Base-by-base conservation (phyloP, 2,888 invertebrate species). In the Sycophila texana region DNA sequence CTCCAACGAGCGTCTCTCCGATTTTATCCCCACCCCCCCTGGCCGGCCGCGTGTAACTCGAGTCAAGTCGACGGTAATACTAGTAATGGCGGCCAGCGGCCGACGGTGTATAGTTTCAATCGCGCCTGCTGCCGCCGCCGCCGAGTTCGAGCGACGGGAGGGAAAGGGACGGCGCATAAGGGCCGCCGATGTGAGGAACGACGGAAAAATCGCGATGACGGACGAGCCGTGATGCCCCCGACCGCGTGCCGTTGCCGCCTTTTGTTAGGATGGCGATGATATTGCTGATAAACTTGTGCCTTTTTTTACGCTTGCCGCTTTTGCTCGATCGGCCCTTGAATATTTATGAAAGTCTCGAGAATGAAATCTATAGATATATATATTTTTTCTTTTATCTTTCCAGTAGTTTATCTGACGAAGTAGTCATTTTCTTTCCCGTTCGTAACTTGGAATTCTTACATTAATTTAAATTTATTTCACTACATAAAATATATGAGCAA, bases 31-130 rank as follows among this genome's bases (percentile, higher is more conserved):
- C 60, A 20, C 16, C 18, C 22, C 47, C 53, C 12, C 18, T 13
- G 14, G 10, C 58, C 49, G 74, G 65, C 39, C 26, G 26, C 57
- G 55, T 73, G 80, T 76, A 80, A 80, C 63, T 68, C 68, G 76
- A 80, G 66, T 26, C 26, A 65, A 70, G 30, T 58, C 30, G 65
- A n/a, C 5, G 60, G 76, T 77, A 77, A 80, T 63, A 68, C 67
- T 73, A 80, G 79, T 66, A 80, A 73, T 65, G 47, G 60, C 22
- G 26, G 47, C n/a, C 61, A 78, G 57, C 73, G 63, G 61, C 65
- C 67, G 67, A 70, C 70, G 67, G 82, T 83, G 76, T 84, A 82
- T 77, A 81, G 83, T 84, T 86, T 84, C 83, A 80, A 81, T 80
- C 58, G 76, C 67, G 60, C 2, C 51, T 58, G 39, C 58, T 74